A percentile compares a stretch with the other conserved stretches of the same genome.
Conservation (phyloP, 2,797 vertebrate species). For the Hemitrygon akajei region DNA sequence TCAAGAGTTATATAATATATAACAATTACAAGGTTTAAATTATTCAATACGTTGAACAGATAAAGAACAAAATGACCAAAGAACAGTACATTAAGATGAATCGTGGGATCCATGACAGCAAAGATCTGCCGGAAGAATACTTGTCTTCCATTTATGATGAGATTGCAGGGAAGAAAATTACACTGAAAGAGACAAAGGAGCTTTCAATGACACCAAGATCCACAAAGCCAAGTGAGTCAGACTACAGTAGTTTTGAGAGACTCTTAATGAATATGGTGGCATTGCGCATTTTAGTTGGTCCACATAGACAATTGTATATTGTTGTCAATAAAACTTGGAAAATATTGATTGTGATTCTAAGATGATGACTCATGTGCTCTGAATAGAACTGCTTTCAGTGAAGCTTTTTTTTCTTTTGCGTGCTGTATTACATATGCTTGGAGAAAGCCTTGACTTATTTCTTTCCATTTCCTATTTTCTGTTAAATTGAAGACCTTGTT, state of each 20-base stretch:
- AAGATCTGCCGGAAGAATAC: constrained; percentile 91
- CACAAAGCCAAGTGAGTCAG: constrained; percentile 79
- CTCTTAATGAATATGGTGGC: neutral
- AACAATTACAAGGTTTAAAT: neutral
- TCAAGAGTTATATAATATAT: neutral
- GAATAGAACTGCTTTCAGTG: neutral
- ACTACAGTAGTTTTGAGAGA: neutral
- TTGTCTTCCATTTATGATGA: constrained; percentile 89
- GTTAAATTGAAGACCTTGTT: neutral
- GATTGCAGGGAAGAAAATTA: constrained; percentile 93
- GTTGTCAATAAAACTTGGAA: neutral
- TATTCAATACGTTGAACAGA: constrained; percentile 53
- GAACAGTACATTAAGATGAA: constrained; percentile 99
- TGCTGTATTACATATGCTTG: neutral
- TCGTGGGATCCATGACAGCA: constrained; percentile 90
- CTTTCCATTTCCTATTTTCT: neutral
- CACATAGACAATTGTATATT: neutral
- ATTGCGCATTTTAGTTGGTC: neutral
- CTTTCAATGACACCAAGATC: constrained; percentile 81
- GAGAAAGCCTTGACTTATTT: neutral
- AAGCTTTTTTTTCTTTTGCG: neutral
- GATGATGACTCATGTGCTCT: neutral
- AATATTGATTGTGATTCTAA: neutral
- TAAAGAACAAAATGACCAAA: constrained; percentile 98
- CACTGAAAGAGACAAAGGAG: constrained; percentile 92